Conservation (phyloP, 2,797 vertebrate species). For the Melanotaenia pygmaea region DNA sequence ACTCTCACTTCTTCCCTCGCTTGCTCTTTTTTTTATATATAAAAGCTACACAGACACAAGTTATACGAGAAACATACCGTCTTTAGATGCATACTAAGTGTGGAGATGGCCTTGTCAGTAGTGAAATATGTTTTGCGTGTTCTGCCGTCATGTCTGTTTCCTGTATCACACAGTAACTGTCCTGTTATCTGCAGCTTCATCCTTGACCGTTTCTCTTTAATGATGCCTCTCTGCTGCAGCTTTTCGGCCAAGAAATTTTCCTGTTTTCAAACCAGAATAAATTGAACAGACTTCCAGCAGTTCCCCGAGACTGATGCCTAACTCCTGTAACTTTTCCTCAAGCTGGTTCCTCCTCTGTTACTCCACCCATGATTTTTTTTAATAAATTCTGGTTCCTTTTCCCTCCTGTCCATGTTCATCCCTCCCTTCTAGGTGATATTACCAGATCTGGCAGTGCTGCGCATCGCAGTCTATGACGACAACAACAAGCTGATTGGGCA, state of each 20-base stretch:
- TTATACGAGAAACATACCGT: slow-evolving; percentile 22
- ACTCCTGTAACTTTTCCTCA: slow-evolving; percentile 1
- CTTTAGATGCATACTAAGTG: slow-evolving; percentile 17
- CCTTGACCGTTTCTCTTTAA: slow-evolving; percentile 49
- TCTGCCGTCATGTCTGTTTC: slow-evolving; percentile 26
- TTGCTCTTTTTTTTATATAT: slow-evolving; percentile 2
- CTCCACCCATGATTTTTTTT: not conserved
- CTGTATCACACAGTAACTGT: slow-evolving; percentile 39
- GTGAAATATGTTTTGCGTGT: slow-evolving; percentile 45
- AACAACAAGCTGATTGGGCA: slow-evolving; percentile 98
- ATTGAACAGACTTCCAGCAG: not conserved
- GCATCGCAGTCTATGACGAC: slow-evolving; percentile 97
- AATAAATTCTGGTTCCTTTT: slow-evolving; percentile 4
- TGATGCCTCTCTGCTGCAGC: slow-evolving; percentile 23
- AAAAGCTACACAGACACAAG: slow-evolving; percentile 22
- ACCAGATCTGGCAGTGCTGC: slow-evolving; percentile 95
- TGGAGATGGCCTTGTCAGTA: slow-evolving; percentile 50
- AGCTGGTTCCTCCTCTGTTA: not conserved
- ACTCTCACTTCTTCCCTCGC: not conserved
- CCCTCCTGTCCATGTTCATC: not conserved
- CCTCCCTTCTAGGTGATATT: slow-evolving; percentile 89
- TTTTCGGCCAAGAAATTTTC: slow-evolving; percentile 24
- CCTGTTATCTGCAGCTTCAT: slow-evolving; percentile 44
- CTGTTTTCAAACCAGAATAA: slow-evolving; percentile 19
- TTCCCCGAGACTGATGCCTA: not conserved